Percentiles rank a stretch among this genome's conserved stretches.
These are phyloP conservation scores for Drosophila percnosoma DNA, from an alignment of 2,888 invertebrate genomes.

Conservation along the genomic window DNA sequence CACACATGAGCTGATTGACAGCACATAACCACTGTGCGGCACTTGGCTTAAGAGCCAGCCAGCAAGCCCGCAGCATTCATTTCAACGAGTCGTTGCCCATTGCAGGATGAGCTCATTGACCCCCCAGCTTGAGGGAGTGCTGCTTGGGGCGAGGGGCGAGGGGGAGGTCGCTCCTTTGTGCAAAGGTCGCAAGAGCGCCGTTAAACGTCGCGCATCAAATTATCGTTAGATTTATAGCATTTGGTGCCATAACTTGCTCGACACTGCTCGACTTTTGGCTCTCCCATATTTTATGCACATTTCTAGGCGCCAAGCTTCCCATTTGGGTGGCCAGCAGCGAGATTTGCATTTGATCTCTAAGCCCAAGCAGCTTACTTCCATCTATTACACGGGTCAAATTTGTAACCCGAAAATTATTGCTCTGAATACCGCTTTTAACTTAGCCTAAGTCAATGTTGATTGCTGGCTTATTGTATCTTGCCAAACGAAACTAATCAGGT, in stretches of 20 bases:
- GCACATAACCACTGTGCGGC: constrained; percentile 11
- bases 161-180: background rate
- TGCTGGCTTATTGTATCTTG: background rate
- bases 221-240: constrained; percentile 66
- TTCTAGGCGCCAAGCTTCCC: constrained; percentile 21
- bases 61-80: constrained; percentile 33
- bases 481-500: background rate
- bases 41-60: constrained; percentile 32
- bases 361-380: background rate
- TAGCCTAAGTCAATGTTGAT: background rate
- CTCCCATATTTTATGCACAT: constrained; percentile 1
- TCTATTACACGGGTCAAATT: background rate
- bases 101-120: constrained; percentile 37
- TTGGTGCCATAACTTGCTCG: background rate
- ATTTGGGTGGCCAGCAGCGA: constrained; percentile 18
- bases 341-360: constrained; percentile 24
- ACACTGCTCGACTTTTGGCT: background rate
- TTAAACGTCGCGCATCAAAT: constrained; percentile 63
- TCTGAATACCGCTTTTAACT: too few species aligned
- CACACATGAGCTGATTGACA: constrained; percentile 21
- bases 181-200: constrained; percentile 43
- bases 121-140: constrained; percentile 6
- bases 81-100: constrained; percentile 9
- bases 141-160: background rate
- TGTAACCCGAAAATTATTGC: background rate